Evolutionary conservation across 2,797 vertebrate species (phyloP), one percentile per base, ranked within the genome.

Genomic region (Aphelocoma californica): DNA sequence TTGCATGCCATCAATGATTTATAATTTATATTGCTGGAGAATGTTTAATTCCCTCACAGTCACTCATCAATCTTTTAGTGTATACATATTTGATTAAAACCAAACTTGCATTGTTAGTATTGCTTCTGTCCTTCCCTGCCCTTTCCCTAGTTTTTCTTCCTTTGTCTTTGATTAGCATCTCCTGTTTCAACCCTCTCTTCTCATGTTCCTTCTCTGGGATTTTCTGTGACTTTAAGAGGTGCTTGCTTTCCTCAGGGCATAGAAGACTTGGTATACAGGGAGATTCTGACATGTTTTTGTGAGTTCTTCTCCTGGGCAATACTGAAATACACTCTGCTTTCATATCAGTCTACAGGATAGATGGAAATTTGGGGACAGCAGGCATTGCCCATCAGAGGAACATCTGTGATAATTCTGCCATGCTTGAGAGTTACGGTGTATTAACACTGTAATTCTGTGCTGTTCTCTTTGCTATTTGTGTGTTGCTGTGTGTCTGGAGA

Each of bases 41-140:
- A 51, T 79, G 69, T 87, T 93, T 92, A 91, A 88, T 91, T 95
- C 94, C 81, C 51, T 88, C 75, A 48, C 47, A 94, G 61, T 72
- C 65, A 58, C 12, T 81, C 81, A 93, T 96, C 91, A 93, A 88
- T 96, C 72, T 96, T 96, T 94, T 54, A 96, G 65, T 92, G 47
- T 83, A 86, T 47, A 65, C 58, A 78, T 89, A 87, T 50, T 92
- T 92, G 79, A 94, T 94, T 95, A 74, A 87, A 97, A 65, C 9
- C 61, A 94, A 94, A 73, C 57, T 91, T 92, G 36, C 53, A 57
- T 36, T 72, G 81, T 81, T 95, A 87, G 61, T 81, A 57, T 29
- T 86, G 64, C 58, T 85, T 87, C 71, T 0, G 14, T 75, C 81
- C 81, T 96, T 88, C 79, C 24, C 42, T 87, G 86, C 44, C 81